phyloP scores from a whole-genome alignment of 1,140 invertebrate genomes.

The Himalopsyche phryganea region DNA sequence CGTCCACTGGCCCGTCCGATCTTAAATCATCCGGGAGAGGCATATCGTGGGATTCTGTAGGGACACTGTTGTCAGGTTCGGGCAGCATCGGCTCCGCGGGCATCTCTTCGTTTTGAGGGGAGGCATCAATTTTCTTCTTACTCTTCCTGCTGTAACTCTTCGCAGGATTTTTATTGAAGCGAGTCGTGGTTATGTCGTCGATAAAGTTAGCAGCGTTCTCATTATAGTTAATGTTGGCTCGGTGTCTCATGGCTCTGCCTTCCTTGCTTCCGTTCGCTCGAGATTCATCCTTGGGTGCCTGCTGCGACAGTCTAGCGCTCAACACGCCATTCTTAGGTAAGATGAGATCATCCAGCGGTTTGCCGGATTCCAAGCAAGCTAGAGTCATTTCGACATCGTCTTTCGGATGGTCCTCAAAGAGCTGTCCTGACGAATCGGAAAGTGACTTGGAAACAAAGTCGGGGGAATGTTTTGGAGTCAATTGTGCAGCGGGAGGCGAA shows the following conservation, averaged over 20 bases:
- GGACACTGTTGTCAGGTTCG: not conserved
- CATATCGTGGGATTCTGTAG: slow-evolving; percentile 18
- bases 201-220: slow-evolving; percentile 41
- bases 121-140: slow-evolving; percentile 25
- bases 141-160: slow-evolving; percentile 29
- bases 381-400: slow-evolving; percentile 42
- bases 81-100: not conserved
- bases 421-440: not conserved
- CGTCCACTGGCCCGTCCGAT: slow-evolving; percentile 2
- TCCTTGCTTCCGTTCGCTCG: slow-evolving; percentile 31
- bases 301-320: not conserved
- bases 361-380: slow-evolving; percentile 42
- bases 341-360: slow-evolving; percentile 36
- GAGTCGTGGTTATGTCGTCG: slow-evolving; percentile 28
- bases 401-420: not conserved
- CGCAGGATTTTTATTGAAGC: slow-evolving; percentile 30
- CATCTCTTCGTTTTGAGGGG: slow-evolving; percentile 9
- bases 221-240: slow-evolving; percentile 52
- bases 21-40: slow-evolving; percentile 27
- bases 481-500: slow-evolving; percentile 38
- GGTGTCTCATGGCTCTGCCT: slow-evolving; percentile 48
- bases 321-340: slow-evolving; percentile 11
- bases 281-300: slow-evolving; percentile 2
- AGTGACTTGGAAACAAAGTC: slow-evolving; percentile 33
- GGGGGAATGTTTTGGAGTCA: slow-evolving; percentile 26